A percentile compares a stretch with the other conserved stretches of the same genome.
These are phyloP conservation scores for Blennius ocellaris DNA, from an alignment of 2,113 vertebrate species.

Conservation along the genomic window DNA sequence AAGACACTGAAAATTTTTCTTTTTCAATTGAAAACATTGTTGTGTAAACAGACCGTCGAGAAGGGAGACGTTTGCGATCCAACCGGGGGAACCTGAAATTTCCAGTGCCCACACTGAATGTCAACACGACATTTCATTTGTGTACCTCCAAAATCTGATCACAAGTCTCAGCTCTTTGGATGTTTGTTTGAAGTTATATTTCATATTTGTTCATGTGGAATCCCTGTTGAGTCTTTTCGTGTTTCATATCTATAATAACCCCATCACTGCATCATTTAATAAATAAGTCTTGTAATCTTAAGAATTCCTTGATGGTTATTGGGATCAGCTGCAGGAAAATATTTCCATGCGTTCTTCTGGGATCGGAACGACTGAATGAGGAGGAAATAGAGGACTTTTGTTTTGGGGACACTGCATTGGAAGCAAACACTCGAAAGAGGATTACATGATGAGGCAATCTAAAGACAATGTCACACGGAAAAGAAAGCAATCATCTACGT, in stretches of 20 bases:
- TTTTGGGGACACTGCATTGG: slow-evolving; percentile 1
- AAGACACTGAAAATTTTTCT: too few relatives aligned
- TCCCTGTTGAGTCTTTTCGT: slow-evolving; percentile 14
- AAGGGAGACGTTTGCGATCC: not conserved
- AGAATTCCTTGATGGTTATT: slow-evolving; percentile 15
- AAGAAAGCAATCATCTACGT: slow-evolving; percentile 27
- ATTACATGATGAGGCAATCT: slow-evolving; percentile 57
- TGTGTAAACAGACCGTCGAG: not conserved
- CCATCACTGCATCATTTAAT: slow-evolving; percentile 15
- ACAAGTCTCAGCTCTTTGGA: not conserved
- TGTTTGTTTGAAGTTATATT: not conserved
- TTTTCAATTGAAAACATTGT: too few relatives aligned
- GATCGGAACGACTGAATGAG: slow-evolving; percentile 28
- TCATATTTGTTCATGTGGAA: slow-evolving; percentile 13
- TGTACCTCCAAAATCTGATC: not conserved
- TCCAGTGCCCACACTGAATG: not conserved
- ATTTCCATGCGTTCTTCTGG: slow-evolving; percentile 18
- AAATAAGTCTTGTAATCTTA: slow-evolving; percentile 23
- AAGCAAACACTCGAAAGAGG: slow-evolving; percentile 53
- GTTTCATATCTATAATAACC: not conserved
- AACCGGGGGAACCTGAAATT: not conserved
- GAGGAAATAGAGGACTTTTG: slow-evolving; percentile 44
- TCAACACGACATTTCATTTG: not conserved
- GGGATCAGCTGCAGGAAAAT: slow-evolving; percentile 30
- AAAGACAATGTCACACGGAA: slow-evolving; percentile 43